A percentile compares a stretch with the other conserved stretches of the same genome.
phyloP scores from a whole-genome alignment of 2,113 vertebrate genomes.

The Gadus macrocephalus region DNA sequence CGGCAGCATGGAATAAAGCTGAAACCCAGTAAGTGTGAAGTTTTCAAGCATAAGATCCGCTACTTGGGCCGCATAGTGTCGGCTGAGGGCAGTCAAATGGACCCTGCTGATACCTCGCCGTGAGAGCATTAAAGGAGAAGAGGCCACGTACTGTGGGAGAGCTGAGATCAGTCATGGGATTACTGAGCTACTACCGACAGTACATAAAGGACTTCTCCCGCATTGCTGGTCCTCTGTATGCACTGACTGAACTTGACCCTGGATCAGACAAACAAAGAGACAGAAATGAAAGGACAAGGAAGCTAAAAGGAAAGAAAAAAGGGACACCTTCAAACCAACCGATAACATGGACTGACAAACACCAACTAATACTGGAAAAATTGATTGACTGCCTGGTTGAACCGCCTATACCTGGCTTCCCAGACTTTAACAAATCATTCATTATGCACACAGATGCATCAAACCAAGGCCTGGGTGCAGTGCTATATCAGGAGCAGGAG shows the following conservation, averaged over 20 bases:
- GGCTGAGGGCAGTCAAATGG: slow-evolving; percentile 12
- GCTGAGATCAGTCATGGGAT: slow-evolving; percentile 6
- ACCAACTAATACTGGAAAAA: neutral
- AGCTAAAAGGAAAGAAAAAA: neutral
- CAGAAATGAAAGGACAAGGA: neutral
- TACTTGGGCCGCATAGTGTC: slow-evolving; percentile 10
- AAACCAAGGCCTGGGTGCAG: neutral
- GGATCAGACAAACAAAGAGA: neutral
- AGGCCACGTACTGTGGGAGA: neutral
- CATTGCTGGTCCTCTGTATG: slow-evolving; percentile 1
- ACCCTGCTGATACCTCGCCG: slow-evolving; percentile 1
- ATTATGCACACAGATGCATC: neutral
- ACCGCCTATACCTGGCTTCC: neutral
- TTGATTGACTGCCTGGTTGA: neutral
- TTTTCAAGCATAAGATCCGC: slow-evolving; percentile 4
- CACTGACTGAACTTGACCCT: neutral
- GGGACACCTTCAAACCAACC: neutral
- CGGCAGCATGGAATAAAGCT: slow-evolving; percentile 12
- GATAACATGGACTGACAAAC: neutral
- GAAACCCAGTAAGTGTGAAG: slow-evolving; percentile 10
- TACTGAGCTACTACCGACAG: slow-evolving; percentile 14
- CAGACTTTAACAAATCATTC: neutral
- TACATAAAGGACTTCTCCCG: slow-evolving; percentile 12
- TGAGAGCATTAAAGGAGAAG: slow-evolving; percentile 7
- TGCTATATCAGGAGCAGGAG: neutral